Base-by-base conservation (phyloP, 2,888 invertebrate genomes). In the Tupiocoris notatus region DNA sequence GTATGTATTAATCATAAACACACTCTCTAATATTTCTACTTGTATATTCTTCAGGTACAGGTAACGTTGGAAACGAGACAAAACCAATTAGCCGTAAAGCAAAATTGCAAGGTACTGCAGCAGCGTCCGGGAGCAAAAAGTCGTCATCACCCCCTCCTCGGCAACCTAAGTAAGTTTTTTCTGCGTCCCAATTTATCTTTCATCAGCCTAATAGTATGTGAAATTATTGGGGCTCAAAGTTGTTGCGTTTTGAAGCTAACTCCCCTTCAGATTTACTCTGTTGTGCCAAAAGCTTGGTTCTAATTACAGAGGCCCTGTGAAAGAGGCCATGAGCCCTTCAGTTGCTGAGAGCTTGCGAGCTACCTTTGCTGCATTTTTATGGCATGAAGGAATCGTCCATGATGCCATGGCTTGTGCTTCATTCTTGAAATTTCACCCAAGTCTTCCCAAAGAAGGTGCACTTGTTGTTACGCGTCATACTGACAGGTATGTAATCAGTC, bases 381-480 rank as follows among this genome's bases (percentile, higher is more conserved):
- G 98, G 97, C 98, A 98, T 83, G 97, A 98, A 86, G 94, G 96
- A 16, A 91, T 98, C 64, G 96, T 98, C 0, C 96, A 97, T 83
- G 98, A 98, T 84, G 96, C 98, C 3, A 98, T 98, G 91, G 96
- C 98, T 0, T 97, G 96, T 83, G 96, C 98, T 0, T 95, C 97
- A 0, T 98, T 95, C 83, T 87, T 98, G 7, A 96, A 96, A 85
- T 98, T 98, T 83, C 93, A 95, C 84, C 95, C 95, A 0, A 89
- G 90, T 25, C 84, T 95, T 77, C 93, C 94, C 18, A 95, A 95
- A 83, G 90, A 91, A 82, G 92, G 88, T 79, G 92, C 87, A 81
- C 86, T 90, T 0, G 93, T 94, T 0, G 89, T 93, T 1, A 93
- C 93, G 0, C 87, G 89, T 25, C 80, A 80, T 67, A 80, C 79